A percentile compares a stretch with the other conserved stretches of the same genome.
Evolutionary conservation across 2,797 vertebrate species (phyloP).

Genomic region (Myripristis murdjan): DNA sequence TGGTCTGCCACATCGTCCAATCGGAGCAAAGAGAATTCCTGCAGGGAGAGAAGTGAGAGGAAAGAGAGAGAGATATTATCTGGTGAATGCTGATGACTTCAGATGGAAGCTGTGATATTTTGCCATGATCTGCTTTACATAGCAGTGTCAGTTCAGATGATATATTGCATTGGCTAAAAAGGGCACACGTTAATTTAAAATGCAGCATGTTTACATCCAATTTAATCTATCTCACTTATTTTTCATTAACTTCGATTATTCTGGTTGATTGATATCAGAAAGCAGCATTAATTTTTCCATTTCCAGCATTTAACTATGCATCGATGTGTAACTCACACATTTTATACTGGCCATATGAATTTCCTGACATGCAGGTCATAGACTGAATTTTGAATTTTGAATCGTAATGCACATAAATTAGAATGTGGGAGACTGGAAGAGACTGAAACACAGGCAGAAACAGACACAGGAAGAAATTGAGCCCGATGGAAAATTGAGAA

Average conservation of each 20-base stretch:
- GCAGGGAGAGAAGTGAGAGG: constrained; percentile 20
- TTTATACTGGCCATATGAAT: constrained; percentile 35
- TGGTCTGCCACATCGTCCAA: constrained; percentile 92
- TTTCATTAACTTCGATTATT: constrained; percentile 67
- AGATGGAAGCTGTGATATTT: constrained; percentile 20
- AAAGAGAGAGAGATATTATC: constrained; percentile 11
- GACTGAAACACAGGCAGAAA: neutral
- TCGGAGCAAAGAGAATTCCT: constrained; percentile 96
- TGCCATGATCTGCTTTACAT: constrained; percentile 33
- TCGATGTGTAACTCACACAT: constrained; percentile 36
- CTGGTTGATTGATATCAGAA: constrained; percentile 51
- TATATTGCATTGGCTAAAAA: constrained; percentile 55
- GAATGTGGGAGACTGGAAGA: no score
- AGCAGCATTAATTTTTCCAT: constrained; percentile 45
- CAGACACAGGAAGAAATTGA: constrained; percentile 27
- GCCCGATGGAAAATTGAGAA: constrained; percentile 41
- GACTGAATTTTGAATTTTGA: constrained; percentile 25
- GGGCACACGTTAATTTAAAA: constrained; percentile 47
- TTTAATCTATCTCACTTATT: constrained; percentile 54
- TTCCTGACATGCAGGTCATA: constrained; percentile 32
- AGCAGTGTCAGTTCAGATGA: constrained; percentile 19
- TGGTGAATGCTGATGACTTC: neutral
- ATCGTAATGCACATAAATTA: constrained; percentile 18
- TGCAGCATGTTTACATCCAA: constrained; percentile 54
- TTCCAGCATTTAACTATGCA: constrained; percentile 44